Percentiles rank a stretch among this genome's conserved stretches.
Evolutionary conservation across 1,140 invertebrate genomes (phyloP).

Genomic region (Pseudomyrmex dendroicus): DNA sequence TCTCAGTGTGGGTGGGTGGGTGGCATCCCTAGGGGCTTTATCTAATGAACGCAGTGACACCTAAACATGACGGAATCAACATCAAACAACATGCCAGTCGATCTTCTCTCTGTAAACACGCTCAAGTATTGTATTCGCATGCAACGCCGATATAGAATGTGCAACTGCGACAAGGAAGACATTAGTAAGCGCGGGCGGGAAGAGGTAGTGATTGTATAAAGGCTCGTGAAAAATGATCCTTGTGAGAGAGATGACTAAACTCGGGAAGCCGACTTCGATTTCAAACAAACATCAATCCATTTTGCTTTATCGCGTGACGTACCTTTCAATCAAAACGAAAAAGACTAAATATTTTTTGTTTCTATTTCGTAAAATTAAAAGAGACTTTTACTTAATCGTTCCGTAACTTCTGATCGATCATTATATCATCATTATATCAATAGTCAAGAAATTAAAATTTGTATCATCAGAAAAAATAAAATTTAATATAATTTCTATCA

Average conservation of each 20-base stretch:
- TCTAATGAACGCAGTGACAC: constrained; percentile 72
- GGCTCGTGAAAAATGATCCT: constrained; percentile 80
- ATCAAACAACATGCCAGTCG: constrained; percentile 77
- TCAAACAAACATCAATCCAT: constrained; percentile 25
- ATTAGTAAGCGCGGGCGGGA: constrained; percentile 33
- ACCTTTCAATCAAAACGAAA: background rate
- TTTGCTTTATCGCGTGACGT: constrained; percentile 9
- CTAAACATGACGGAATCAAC: constrained; percentile 78
- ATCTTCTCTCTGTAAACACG: constrained; percentile 77
- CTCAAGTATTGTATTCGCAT: constrained; percentile 74
- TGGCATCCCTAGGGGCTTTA: constrained; percentile 66
- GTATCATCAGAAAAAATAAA: background rate
- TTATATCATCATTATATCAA: no score
- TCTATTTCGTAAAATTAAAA: background rate
- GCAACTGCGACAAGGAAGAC: constrained; percentile 16
- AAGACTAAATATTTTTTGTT: no score
- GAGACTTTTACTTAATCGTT: background rate
- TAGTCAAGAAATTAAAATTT: background rate
- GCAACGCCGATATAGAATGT: constrained; percentile 1
- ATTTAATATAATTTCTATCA: background rate
- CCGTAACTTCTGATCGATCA: background rate
- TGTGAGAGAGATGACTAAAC: constrained; percentile 73
- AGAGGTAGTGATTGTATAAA: constrained; percentile 75
- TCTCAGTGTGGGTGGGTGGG: constrained; percentile 74
- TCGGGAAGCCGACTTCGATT: constrained; percentile 7